phyloP scores from a whole-genome alignment of 2,888 invertebrate genomes.

The Eupithecia vulgata region DNA sequence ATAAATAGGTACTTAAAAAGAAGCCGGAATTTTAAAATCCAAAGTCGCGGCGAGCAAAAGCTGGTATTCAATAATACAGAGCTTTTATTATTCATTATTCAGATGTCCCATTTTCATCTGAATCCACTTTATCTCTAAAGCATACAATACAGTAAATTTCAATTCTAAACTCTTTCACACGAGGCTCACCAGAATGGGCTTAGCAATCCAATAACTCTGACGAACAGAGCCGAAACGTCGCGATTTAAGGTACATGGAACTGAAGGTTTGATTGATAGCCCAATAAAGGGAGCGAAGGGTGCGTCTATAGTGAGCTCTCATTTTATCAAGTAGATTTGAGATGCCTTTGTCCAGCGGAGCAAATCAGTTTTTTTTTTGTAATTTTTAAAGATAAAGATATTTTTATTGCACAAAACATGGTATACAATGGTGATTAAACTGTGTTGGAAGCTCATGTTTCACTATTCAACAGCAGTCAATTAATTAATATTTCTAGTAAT shows the following conservation, averaged over 20 bases:
- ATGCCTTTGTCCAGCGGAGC: too few species aligned
- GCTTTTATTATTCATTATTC: constrained; percentile 9
- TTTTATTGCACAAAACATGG: too few species aligned
- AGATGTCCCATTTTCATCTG: neutral
- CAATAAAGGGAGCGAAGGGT: constrained; percentile 61
- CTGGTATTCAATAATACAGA: neutral
- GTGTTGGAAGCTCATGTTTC: too few species aligned
- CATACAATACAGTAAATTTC: constrained; percentile 21
- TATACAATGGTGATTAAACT: too few species aligned
- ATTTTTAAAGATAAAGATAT: too few species aligned
- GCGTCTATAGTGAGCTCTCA: neutral
- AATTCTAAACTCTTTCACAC: constrained; percentile 24
- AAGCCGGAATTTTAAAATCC: neutral
- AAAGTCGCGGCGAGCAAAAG: neutral
- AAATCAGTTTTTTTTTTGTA: too few species aligned
- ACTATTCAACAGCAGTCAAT: too few species aligned
- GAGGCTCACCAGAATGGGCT: constrained; percentile 25
- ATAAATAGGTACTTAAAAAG: neutral
- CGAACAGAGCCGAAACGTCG: constrained; percentile 19
- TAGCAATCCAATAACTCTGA: constrained; percentile 24
- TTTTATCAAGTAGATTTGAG: neutral
- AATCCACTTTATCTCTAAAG: neutral
- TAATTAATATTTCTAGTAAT: too few species aligned
- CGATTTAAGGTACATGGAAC: constrained; percentile 34
- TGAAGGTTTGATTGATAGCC: constrained; percentile 65